These are phyloP conservation scores for Ascaphus truei DNA, from an alignment of 2,113 vertebrate species.

Conservation along the genomic window DNA sequence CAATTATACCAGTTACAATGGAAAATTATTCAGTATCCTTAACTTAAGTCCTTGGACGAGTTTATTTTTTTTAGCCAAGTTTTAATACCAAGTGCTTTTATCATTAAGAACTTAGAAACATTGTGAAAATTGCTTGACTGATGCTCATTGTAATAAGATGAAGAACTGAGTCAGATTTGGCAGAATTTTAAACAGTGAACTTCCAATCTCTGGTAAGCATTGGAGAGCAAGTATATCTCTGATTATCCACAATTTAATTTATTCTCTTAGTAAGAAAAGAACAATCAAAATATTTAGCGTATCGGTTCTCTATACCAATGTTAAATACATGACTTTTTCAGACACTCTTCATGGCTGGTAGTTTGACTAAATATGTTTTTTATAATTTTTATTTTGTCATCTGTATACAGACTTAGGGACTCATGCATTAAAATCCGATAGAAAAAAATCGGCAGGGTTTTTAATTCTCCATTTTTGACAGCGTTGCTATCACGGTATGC, in stretches of 20 bases:
- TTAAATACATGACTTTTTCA: not conserved
- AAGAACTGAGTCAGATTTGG: not conserved
- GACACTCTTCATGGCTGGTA: too few species aligned
- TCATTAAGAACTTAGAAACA: not conserved
- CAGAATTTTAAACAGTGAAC: not conserved
- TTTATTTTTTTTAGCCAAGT: not conserved
- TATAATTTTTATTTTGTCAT: too few species aligned
- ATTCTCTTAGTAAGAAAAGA: not conserved
- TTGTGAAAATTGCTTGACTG: not conserved
- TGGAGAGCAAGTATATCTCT: not conserved
- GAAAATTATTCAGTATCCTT: too few species aligned
- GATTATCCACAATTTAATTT: not conserved
- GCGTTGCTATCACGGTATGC: too few species aligned
- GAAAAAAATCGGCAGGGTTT: too few species aligned
- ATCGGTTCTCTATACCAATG: not conserved
- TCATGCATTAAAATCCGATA: too few species aligned
- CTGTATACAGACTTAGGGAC: too few species aligned
- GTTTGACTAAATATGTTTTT: too few species aligned
- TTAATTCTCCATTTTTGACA: too few species aligned
- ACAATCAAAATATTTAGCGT: not conserved
- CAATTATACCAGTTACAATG: too few species aligned
- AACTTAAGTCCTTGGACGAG: too few species aligned
- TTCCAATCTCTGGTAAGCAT: too few species aligned
- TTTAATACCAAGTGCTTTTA: not conserved
- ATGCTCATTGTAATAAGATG: not conserved